Evolutionary conservation across 92 coral and sea anemone species (phyloP).

Genomic region (Isaurus tuberculatus): DNA sequence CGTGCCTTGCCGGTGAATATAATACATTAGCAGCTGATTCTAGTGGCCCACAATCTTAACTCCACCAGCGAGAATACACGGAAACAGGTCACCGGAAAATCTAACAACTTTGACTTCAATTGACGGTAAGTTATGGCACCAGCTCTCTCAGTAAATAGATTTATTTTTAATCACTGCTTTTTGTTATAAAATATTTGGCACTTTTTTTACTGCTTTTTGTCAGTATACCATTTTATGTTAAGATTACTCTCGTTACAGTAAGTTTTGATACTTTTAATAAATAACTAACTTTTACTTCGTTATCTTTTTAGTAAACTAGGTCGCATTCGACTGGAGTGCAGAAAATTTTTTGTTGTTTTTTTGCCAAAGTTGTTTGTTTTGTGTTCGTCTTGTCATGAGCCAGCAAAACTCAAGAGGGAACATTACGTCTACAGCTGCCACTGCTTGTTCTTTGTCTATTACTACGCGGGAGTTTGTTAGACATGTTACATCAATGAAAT

Average conservation of each 20-base stretch:
- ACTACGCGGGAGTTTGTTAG: conserved; percentile 33
- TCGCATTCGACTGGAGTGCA: conserved; percentile 3
- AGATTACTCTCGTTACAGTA: background rate
- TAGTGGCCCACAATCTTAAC: conserved; percentile 3
- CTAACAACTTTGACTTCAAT: background rate
- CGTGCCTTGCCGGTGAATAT: conserved; percentile 38
- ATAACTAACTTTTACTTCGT: background rate
- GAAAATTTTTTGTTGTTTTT: background rate
- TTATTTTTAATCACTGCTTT: background rate
- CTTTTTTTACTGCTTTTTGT: background rate
- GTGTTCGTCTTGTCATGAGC: conserved; percentile 8
- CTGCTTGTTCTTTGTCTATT: conserved; percentile 30
- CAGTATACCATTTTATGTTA: conserved; percentile 13
- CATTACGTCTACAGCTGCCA: conserved; percentile 19
- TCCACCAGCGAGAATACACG: conserved; percentile 45
- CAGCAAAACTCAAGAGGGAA: conserved; percentile 21
- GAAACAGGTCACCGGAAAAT: conserved; percentile 5
- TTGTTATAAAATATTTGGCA: background rate
- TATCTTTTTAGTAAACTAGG: background rate
- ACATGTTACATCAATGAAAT: conserved; percentile 43
- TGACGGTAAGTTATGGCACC: conserved; percentile 13
- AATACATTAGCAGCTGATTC: conserved; percentile 36
- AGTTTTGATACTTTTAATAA: background rate
- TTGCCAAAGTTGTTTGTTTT: background rate
- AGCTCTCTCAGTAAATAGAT: background rate